A percentile compares a stretch with the other conserved stretches of the same genome.
These are phyloP conservation scores for Drosophila sp. DNA, from an alignment of 1,140 invertebrate genomes.

Conservation along the genomic window DNA sequence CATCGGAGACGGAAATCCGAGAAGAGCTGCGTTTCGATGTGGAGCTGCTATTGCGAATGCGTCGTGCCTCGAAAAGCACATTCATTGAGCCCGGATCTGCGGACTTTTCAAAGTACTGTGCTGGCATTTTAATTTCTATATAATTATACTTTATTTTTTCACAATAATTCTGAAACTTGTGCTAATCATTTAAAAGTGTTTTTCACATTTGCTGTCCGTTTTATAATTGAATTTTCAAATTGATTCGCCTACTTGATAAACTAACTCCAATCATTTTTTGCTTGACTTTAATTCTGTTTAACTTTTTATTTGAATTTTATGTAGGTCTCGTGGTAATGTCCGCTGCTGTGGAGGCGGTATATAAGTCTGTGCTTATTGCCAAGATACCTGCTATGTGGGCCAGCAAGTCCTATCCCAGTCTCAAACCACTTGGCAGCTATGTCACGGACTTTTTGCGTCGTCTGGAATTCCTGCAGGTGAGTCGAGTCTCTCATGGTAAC, in stretches of 20 bases:
- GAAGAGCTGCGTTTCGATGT: neutral
- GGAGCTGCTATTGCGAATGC: conserved; percentile 21
- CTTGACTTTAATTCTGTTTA: conserved; percentile 4
- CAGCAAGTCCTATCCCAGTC: conserved; percentile 94
- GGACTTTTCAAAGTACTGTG: neutral
- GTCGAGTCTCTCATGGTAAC: conserved; percentile 21
- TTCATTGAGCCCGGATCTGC: conserved; percentile 9
- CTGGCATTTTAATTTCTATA: conserved; percentile 4
- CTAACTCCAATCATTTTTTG: conserved; percentile 1
- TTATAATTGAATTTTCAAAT: conserved; percentile 28
- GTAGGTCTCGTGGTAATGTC: conserved; percentile 93
- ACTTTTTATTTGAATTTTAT: conserved; percentile 32
- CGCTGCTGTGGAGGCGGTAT: conserved; percentile 93
- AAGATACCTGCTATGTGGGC: conserved; percentile 94
- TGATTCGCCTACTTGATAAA: conserved; percentile 41
- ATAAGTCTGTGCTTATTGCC: conserved; percentile 92
- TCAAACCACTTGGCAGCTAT: conserved; percentile 96
- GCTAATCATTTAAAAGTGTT: conserved; percentile 16
- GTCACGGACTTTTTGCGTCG: conserved; percentile 94
- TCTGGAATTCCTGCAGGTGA: conserved; percentile 91
- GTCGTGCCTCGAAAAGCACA: conserved; percentile 14
- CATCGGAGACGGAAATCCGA: neutral
- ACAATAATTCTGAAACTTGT: conserved; percentile 23
- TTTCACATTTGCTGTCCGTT: conserved; percentile 11
- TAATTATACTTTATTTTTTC: conserved; percentile 7